Percentiles rank a stretch among this genome's conserved stretches.
phyloP scores from a whole-genome alignment of 2,113 vertebrate genomes.

The Hippocampus abdominalis region DNA sequence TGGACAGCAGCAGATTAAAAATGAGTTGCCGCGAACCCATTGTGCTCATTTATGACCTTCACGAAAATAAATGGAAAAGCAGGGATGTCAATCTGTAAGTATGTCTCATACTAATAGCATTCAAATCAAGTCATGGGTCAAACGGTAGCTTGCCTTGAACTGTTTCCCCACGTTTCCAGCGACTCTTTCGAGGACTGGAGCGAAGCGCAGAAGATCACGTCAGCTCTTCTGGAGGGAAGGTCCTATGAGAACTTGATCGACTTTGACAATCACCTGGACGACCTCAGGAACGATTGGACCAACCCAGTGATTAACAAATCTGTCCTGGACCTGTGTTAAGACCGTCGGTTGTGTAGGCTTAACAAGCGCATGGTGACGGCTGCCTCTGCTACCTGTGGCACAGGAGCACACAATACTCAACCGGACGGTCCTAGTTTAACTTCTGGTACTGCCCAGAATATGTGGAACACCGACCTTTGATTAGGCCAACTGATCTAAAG shows the following conservation, averaged over 20 bases:
- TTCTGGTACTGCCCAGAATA: constrained; percentile 29
- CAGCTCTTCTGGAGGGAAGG: constrained; percentile 84
- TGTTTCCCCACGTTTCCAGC: constrained; percentile 56
- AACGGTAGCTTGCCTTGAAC: background rate
- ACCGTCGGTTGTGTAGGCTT: constrained; percentile 5
- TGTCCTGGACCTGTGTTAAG: constrained; percentile 89
- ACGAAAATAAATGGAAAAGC: constrained; percentile 93
- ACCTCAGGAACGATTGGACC: constrained; percentile 96
- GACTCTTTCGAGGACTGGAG: constrained; percentile 94
- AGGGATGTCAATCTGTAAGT: constrained; percentile 88
- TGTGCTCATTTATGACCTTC: constrained; percentile 87
- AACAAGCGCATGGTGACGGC: constrained; percentile 32
- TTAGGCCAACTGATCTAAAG: constrained; percentile 39
- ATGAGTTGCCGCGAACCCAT: constrained; percentile 86
- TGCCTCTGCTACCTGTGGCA: constrained; percentile 46
- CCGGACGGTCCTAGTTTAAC: constrained; percentile 33
- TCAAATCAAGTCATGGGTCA: background rate
- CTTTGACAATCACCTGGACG: constrained; percentile 96
- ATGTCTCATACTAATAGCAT: background rate
- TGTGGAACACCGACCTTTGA: constrained; percentile 20
- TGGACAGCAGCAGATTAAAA: constrained; percentile 88
- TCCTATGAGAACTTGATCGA: constrained; percentile 91
- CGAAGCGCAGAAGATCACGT: constrained; percentile 88
- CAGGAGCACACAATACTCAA: constrained; percentile 32
- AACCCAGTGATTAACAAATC: constrained; percentile 97